These are phyloP conservation scores for Salpingus planirostris DNA, from an alignment of 2,888 invertebrate genomes.

Conservation along the genomic window DNA sequence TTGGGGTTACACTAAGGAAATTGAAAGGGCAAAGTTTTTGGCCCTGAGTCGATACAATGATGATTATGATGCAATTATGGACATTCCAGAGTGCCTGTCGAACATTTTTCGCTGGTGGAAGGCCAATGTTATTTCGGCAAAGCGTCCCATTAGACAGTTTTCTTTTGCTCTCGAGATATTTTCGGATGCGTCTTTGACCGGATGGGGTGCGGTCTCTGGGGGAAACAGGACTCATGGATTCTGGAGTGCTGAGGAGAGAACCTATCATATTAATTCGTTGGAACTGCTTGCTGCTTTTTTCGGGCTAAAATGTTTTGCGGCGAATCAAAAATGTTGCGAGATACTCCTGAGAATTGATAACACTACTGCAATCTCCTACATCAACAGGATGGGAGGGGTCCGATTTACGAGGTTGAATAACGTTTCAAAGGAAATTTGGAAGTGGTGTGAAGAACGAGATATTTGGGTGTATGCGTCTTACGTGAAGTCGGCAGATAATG, in stretches of 20 bases:
- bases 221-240: neutral
- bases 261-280: slow-evolving; percentile 6
- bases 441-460: neutral
- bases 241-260: neutral
- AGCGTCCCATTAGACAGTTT: neutral
- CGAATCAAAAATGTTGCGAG: slow-evolving; percentile 2
- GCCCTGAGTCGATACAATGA: slow-evolving; percentile 1
- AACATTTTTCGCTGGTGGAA: neutral
- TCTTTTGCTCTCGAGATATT: slow-evolving; percentile 8
- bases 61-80: slow-evolving; percentile 4
- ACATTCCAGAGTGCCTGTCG: neutral
- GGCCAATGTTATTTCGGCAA: slow-evolving; percentile 3
- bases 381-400: slow-evolving; percentile 15
- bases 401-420: neutral
- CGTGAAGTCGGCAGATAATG: neutral
- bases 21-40: slow-evolving; percentile 5
- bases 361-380: slow-evolving; percentile 19
- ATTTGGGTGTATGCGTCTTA: neutral
- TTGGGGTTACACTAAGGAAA: slow-evolving; percentile 5
- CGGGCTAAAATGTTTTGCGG: slow-evolving; percentile 5
- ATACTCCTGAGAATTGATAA: slow-evolving; percentile 23
- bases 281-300: slow-evolving; percentile 5
- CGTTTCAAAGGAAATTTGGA: neutral
- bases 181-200: slow-evolving; percentile 11
- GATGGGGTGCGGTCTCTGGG: slow-evolving; percentile 6